Percentiles rank a stretch among this genome's conserved stretches.
phyloP scores from a whole-genome alignment of 2,797 vertebrate genomes.

The Argyrosomus regius region DNA sequence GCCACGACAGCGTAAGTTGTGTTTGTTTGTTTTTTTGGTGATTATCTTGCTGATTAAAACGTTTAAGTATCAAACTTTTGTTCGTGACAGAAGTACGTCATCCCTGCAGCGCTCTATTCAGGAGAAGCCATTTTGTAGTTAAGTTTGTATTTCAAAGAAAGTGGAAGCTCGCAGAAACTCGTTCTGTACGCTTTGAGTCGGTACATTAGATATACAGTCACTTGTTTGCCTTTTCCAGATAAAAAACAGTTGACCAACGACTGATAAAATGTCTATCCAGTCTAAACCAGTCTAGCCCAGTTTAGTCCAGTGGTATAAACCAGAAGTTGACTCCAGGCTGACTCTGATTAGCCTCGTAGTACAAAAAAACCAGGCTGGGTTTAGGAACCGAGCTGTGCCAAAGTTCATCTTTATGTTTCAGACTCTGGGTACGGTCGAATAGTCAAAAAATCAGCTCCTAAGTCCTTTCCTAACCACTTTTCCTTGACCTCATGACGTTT shows the following conservation, averaged over 20 bases:
- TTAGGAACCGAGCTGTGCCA: neutral
- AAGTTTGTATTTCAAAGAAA: neutral
- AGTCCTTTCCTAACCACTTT: no score
- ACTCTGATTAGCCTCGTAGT: neutral
- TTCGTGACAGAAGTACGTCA: neutral
- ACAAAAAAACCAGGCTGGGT: neutral
- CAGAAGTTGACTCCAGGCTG: neutral
- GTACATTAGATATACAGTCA: no score
- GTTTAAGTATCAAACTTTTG: no score
- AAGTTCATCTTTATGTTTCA: neutral
- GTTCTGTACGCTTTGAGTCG: no score
- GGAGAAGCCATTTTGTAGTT: neutral
- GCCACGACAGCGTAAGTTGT: no score
- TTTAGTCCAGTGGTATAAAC: neutral
- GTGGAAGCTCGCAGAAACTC: neutral
- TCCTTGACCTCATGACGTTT: no score
- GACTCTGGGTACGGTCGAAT: neutral
- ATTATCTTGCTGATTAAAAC: no score
- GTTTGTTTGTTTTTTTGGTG: no score
- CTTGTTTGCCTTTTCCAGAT: neutral
- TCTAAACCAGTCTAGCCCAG: conserved; percentile 1
- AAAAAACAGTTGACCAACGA: neutral
- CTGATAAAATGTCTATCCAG: neutral
- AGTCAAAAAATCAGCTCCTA: no score
- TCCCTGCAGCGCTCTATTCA: no score